These are phyloP conservation scores for Silurus lanzhouensis DNA, from an alignment of 2,797 vertebrate species.

Conservation along the genomic window DNA sequence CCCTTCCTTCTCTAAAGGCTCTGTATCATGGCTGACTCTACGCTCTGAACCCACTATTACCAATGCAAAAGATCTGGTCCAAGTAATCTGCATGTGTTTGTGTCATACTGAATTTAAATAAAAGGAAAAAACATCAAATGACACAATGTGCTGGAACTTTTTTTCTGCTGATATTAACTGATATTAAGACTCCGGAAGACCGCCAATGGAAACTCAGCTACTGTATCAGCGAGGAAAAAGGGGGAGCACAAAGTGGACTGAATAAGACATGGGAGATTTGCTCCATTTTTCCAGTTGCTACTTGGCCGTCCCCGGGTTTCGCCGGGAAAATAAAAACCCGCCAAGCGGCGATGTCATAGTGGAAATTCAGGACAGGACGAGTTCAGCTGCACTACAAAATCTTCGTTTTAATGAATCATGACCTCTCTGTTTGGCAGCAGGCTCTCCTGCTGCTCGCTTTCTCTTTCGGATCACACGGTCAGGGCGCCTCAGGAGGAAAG, in stretches of 20 bases:
- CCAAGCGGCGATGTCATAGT: conserved; percentile 27
- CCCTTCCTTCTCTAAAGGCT: not conserved
- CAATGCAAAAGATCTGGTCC: no score
- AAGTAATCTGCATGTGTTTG: no score
- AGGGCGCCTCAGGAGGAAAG: not conserved
- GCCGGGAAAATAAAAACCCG: not conserved
- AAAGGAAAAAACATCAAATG: no score
- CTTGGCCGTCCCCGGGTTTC: conserved; percentile 11
- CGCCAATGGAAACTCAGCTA: conserved; percentile 14
- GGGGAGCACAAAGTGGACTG: conserved; percentile 1
- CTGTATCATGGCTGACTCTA: not conserved
- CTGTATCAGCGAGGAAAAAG: conserved; percentile 13
- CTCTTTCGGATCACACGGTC: conserved; percentile 21
- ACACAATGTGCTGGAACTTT: not conserved
- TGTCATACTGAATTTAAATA: no score
- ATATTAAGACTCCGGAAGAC: conserved; percentile 4
- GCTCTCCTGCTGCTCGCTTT: not conserved
- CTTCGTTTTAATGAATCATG: conserved; percentile 34
- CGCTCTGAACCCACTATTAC: no score
- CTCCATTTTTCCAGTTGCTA: conserved; percentile 23
- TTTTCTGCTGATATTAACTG: not conserved
- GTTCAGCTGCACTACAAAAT: conserved; percentile 26
- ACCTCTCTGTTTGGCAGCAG: conserved; percentile 6
- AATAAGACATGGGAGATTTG: conserved; percentile 23
- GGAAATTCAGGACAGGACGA: conserved; percentile 26